Percentiles rank a stretch among this genome's conserved stretches.
These are phyloP conservation scores for Thunnus thynnus DNA, from an alignment of 2,113 vertebrate species.

Conservation along the genomic window DNA sequence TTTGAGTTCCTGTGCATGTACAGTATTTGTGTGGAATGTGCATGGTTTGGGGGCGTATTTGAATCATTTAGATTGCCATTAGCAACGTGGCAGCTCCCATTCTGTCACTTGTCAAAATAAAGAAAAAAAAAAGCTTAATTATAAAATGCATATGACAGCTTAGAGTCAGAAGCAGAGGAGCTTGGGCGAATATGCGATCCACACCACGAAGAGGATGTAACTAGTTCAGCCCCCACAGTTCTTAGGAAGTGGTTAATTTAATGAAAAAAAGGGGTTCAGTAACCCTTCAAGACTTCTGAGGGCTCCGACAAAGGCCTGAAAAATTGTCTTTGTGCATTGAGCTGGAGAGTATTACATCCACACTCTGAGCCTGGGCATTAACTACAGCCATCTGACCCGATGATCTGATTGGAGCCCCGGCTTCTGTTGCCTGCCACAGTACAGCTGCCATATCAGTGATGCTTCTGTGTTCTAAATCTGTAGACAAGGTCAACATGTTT, in stretches of 20 bases:
- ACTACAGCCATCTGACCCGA: constrained; percentile 69
- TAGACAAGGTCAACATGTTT: constrained; percentile 79
- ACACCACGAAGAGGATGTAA: constrained; percentile 48
- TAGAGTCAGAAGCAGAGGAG: constrained; percentile 37
- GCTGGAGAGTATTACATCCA: constrained; percentile 58
- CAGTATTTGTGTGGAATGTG: constrained; percentile 12
- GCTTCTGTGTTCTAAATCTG: constrained; percentile 77
- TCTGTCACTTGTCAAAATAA: constrained; percentile 23
- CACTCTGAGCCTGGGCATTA: constrained; percentile 58
- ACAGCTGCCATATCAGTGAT: constrained; percentile 77
- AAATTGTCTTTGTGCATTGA: constrained; percentile 54
- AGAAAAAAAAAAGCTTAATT: constrained; percentile 43
- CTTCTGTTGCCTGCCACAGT: constrained; percentile 76
- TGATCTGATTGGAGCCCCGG: constrained; percentile 72
- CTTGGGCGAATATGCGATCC: constrained; percentile 21
- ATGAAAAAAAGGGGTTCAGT: constrained; percentile 59
- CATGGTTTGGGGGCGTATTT: background rate
- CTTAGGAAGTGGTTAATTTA: constrained; percentile 49
- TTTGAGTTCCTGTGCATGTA: constrained; percentile 24
- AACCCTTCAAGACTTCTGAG: constrained; percentile 35
- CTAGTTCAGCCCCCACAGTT: constrained; percentile 35
- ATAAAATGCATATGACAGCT: constrained; percentile 47
- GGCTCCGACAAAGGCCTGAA: constrained; percentile 30
- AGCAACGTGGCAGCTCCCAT: constrained; percentile 23
- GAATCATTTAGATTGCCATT: constrained; percentile 27